Base-by-base conservation (phyloP, 1,140 invertebrate species). In the Archivesica marissinica region DNA sequence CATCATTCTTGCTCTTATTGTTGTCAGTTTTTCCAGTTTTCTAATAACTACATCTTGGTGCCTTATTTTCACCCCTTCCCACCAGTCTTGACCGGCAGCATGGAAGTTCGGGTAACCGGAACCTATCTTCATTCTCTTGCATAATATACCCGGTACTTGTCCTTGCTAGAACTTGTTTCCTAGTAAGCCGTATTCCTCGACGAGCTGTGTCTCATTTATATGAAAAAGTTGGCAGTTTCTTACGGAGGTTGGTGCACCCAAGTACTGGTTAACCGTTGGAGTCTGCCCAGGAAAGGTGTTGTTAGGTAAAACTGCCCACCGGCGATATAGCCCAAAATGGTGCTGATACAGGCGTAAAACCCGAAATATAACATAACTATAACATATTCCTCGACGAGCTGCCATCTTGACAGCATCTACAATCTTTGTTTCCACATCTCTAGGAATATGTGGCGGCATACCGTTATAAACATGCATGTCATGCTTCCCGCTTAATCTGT, bases 21-120 rank as follows among this genome's bases (percentile, higher is more conserved):
- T 76, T 6, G 54, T 64, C 15, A 88, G 25, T 50, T 88, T 88
- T 52, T 88, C 87, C 59, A 81, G 85, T 39, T 75, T 88, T n/a
- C 84, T 28, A 7, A 86, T 30, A n/a, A 68, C 44, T 25, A 86
- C 28, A 7, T 82, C 76, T 7, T 76, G 80, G 50, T 88, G 81
- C 13, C 87, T 68, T 33, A 47, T 74, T 39, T 82, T 66, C 15
- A 86, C 38, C 20, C 85, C 80, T 30, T 79, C 80, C 38, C 59
- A 78, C 81, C 87, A 88, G n/a, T 86, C 80, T 59, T 86, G 80
- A 13, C 75, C 64, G n/a, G n/a, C n/a, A 35, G 87, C 50, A 2
- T 23, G 28, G 41, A 66, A 76, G 7, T 86, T 84, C 52, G 80
- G 84, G 33, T 81, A 88, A 6, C 41, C 9, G 2, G 64, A 68